phyloP scores from a whole-genome alignment of 2,797 vertebrate species.

The Bufotes viridis region DNA sequence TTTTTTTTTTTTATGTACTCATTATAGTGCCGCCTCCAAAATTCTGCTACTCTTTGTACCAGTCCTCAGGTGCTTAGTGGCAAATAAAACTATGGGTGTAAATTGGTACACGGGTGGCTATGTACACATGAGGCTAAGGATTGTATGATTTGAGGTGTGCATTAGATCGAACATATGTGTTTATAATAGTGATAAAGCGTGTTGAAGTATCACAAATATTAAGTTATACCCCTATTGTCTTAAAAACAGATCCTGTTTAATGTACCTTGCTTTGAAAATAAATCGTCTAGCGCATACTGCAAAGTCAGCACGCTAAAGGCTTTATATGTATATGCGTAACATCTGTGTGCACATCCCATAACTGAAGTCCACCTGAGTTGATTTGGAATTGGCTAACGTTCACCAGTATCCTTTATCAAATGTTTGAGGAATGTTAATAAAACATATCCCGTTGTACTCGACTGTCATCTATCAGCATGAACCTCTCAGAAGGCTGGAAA shows the following conservation, averaged over 20 bases:
- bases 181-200: neutral
- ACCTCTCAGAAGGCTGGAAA: constrained; percentile 53
- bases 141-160: neutral
- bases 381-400: constrained; percentile 37
- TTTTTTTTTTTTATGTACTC: too few relatives aligned
- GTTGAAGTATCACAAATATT: neutral
- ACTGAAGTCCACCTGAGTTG: constrained; percentile 23
- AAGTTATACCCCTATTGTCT: neutral
- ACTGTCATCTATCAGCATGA: constrained; percentile 47
- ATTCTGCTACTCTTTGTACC: too few relatives aligned
- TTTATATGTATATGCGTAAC: constrained; percentile 11
- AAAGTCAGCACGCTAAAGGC: constrained; percentile 12
- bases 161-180: neutral
- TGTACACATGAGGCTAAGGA: neutral
- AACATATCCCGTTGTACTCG: constrained; percentile 34
- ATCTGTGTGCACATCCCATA: constrained; percentile 38
- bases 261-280: constrained; percentile 12
- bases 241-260: neutral
- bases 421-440: constrained; percentile 41
- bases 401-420: constrained; percentile 40
- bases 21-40: too few relatives aligned
- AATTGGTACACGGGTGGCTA: neutral
- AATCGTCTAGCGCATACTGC: constrained; percentile 1
- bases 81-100: too few relatives aligned
- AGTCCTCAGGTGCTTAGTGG: too few relatives aligned